Evolutionary conservation across 2,888 invertebrate genomes (phyloP), one percentile per base, ranked within the genome.

Genomic region (Lithophane ornitopus): DNA sequence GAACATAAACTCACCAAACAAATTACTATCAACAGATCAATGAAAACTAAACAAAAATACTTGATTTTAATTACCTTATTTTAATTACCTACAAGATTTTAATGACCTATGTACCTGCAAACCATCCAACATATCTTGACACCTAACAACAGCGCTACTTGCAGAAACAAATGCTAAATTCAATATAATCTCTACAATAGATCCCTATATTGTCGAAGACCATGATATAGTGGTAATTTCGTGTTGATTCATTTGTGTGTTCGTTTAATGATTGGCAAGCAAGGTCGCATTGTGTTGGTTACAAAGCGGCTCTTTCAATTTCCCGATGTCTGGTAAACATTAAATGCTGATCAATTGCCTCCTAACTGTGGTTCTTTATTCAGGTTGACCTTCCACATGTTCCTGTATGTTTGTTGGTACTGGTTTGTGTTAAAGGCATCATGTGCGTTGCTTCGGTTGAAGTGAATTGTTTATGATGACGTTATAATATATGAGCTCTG

Each of bases 241-340:
- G n/a, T 26, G 62, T 52, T 63, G 78, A 75, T 76, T 72, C 76
- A 58, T 74, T 85, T 54, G n/a, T 74, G 74, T 76, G 70, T 59
- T 85, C 69, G 49, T 56, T 3, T 70, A 80, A 76, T 82, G 87
- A 86, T 83, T 82, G 85, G 76, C 85, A 82, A 54, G 65, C 80
- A 76, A 87, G 85, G 85, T 71, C 72, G n/a, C 46, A 76, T 70
- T 80, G 59, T 81, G 63, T 61, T 71, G 19, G 59, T 28, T 41
- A 87, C 87, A 86, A 85, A 81, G 87, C 52, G 28, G 22, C 44
- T 83, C 75, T 82, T 83, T 85, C n/a, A 79, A 49, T 59, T 70
- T n/a, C 14, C 28, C 49, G 41, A 74, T 66, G 87, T 85, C 86
- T 86, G 86, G 58, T 78, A 65, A 67, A 71, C 76, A 75, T 86